Evolutionary conservation across 2,888 invertebrate species (phyloP).

Genomic region (Phyllotreta cruciferae): DNA sequence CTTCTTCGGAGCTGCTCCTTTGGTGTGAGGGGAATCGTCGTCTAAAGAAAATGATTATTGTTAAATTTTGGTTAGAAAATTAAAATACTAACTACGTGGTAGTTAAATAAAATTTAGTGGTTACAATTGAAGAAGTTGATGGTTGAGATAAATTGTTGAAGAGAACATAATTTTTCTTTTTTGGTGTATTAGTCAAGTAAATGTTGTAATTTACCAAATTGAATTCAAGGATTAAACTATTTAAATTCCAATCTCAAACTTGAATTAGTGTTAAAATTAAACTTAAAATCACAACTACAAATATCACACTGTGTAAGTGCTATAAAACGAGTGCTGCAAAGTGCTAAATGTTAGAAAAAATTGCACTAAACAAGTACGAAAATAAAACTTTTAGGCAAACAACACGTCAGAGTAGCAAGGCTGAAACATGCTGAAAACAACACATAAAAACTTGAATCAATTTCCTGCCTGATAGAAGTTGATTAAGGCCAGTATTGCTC

Average conservation of each 20-base stretch:
- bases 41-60: slow-evolving; percentile 61
- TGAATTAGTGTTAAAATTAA: slow-evolving; percentile 16
- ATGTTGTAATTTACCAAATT: too few species aligned
- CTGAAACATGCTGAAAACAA: slow-evolving; percentile 33
- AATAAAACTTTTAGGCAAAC: slow-evolving; percentile 28
- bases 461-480: slow-evolving; percentile 77
- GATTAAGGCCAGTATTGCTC: slow-evolving; percentile 80
- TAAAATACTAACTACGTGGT: too few species aligned
- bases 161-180: too few species aligned
- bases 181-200: too few species aligned
- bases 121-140: too few species aligned
- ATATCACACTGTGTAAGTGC: neutral
- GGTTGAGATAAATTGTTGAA: too few species aligned
- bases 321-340: neutral
- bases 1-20: slow-evolving; percentile 64
- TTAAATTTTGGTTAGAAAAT: neutral
- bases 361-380: too few species aligned
- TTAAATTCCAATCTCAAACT: neutral
- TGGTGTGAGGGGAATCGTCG: slow-evolving; percentile 73
- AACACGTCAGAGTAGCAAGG: slow-evolving; percentile 18
- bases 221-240: too few species aligned
- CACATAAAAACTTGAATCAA: slow-evolving; percentile 31
- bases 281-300: neutral
- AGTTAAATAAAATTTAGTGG: too few species aligned
- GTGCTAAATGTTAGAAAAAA: too few species aligned